Percentiles rank a stretch among this genome's conserved stretches.
phyloP scores from a whole-genome alignment of 2,113 vertebrate genomes.

The Tachysurus vachellii region DNA sequence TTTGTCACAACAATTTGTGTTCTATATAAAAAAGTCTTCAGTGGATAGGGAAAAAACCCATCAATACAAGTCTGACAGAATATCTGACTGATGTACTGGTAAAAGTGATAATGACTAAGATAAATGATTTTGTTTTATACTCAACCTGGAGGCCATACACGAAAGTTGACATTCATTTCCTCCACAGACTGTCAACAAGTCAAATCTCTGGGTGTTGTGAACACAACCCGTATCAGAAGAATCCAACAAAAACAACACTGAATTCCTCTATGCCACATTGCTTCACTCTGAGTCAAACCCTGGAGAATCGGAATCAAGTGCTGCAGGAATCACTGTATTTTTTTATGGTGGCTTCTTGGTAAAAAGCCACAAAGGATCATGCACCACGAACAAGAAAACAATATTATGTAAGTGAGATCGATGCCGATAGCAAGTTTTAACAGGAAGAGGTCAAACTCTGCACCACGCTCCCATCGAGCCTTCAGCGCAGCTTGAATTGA shows the following conservation, averaged over 20 bases:
- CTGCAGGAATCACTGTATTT: background rate
- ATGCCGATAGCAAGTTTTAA: constrained; percentile 32
- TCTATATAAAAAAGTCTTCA: background rate
- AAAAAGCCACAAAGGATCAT: background rate
- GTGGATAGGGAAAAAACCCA: background rate
- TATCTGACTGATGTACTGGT: background rate
- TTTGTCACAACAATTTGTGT: background rate
- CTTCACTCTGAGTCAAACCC: background rate
- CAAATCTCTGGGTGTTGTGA: constrained; percentile 4
- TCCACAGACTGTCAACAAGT: background rate
- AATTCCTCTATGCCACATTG: constrained; percentile 26
- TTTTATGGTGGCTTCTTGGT: constrained; percentile 19
- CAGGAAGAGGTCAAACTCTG: constrained; percentile 16
- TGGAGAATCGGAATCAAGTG: background rate
- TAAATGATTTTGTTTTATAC: background rate
- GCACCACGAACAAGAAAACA: constrained; percentile 36
- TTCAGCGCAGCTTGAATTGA: background rate
- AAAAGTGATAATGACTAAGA: background rate
- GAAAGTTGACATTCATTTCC: background rate
- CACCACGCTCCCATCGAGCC: background rate
- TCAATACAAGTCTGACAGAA: background rate
- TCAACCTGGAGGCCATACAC: background rate
- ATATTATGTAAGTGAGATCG: constrained; percentile 35
- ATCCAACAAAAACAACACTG: constrained; percentile 20
- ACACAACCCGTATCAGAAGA: constrained; percentile 8